Evolutionary conservation across 1,140 invertebrate species (phyloP), one percentile per base, ranked within the genome.

Genomic region (Calephelis nemesis): DNA sequence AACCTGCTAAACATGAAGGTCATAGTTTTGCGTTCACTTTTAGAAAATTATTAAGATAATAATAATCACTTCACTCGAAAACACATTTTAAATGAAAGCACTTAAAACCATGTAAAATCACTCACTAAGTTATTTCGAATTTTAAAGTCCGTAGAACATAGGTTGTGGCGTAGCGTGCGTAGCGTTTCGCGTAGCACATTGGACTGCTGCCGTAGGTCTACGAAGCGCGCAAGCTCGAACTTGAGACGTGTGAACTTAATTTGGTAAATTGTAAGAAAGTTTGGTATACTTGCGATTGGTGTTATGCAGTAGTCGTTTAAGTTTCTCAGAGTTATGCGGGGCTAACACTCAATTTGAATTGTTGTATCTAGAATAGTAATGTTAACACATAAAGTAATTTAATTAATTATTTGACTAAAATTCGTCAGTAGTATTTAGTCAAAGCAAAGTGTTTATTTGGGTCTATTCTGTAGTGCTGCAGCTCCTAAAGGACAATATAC

Each of bases 211-310:
- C 54, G 12, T 60, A 60, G 54, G 39, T 40, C 54, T 60, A 60
- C 54, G 54, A n/a, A 60, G 54, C 54, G 54, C 54, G 54, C 54
- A 60, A 60, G 54, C 54, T 40, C 54, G 12, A 60, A 60, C 54
- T 60, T 60, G 54, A 60, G 54, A 60, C 39, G 54, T 19, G 54
- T 39, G 39, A 60, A 60, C 54, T 60, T 60, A 60, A 60, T 60
- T 60, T 40, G 54, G 54, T 60, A 60, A 60, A 60, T 60, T 60
- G 54, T 60, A 60, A 60, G 54, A 60, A 60, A 60, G 19, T 60
- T 60, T 60, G 54, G 54, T 60, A 60, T 60, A 39, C 54, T 60
- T 40, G 54, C 30, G 30, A 60, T 60, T 19, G 39, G 54, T 60
- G 30, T 60, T 60, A 60, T 60, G 54, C 30, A 19, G 54, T 12